A percentile compares a stretch with the other conserved stretches of the same genome.
Evolutionary conservation across 2,113 vertebrate genomes (phyloP).

Genomic region (Ceratotherium simum): DNA sequence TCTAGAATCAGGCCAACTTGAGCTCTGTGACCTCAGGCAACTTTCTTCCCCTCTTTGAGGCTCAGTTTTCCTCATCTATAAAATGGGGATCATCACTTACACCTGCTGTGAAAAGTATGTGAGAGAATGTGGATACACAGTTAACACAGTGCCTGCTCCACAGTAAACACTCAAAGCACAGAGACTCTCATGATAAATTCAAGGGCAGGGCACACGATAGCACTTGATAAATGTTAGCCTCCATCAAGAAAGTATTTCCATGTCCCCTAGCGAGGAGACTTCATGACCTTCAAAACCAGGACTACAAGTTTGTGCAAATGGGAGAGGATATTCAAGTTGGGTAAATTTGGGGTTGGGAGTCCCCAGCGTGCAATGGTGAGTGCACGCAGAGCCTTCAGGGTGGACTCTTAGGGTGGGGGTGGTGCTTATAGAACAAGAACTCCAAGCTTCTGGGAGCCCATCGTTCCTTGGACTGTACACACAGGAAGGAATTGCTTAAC

Average conservation of each 20-base stretch:
- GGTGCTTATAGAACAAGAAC: neutral
- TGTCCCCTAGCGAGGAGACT: neutral
- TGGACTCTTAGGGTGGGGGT: neutral
- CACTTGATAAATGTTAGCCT: neutral
- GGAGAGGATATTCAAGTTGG: neutral
- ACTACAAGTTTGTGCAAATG: neutral
- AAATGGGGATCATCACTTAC: neutral
- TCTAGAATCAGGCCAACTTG: neutral
- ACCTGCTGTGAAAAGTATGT: neutral
- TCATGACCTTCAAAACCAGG: neutral
- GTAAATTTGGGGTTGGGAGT: neutral
- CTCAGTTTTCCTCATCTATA: neutral
- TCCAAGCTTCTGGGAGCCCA: neutral
- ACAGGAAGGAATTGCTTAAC: neutral
- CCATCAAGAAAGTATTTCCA: neutral
- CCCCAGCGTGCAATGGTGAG: neutral
- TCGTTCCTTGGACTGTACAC: neutral
- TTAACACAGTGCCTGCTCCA: neutral
- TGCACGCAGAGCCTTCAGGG: neutral
- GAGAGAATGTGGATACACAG: neutral
- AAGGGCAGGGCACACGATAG: rapidly evolving
- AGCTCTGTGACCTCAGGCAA: neutral
- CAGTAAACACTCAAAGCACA: neutral
- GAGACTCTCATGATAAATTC: neutral
- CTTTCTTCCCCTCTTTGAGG: neutral